A percentile compares a stretch with the other conserved stretches of the same genome.
These are phyloP conservation scores for Drosophila dunni DNA, from an alignment of 1,140 invertebrate genomes.

Conservation along the genomic window DNA sequence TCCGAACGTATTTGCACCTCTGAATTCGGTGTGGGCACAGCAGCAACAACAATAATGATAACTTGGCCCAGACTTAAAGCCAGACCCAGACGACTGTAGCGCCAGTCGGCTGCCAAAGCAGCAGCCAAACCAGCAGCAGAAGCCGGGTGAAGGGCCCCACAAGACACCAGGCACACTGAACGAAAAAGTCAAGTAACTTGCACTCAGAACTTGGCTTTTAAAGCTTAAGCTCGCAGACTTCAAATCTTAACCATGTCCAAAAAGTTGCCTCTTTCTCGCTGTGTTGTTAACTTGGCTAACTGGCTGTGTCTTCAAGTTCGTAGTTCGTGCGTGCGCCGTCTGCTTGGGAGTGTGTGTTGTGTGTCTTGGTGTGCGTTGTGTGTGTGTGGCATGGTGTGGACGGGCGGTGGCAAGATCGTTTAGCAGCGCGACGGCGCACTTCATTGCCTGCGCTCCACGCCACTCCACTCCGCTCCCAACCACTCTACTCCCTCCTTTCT, in stretches of 20 bases:
- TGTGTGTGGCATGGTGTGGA: conserved; percentile 81
- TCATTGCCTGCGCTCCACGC: conserved; percentile 57
- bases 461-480: no score
- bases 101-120: conserved; percentile 68
- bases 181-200: no score
- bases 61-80: conserved; percentile 29
- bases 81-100: conserved; percentile 54
- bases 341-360: neutral
- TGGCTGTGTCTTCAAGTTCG: conserved; percentile 58
- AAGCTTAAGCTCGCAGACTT: no score
- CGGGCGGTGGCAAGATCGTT: conserved; percentile 82
- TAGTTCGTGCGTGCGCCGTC: conserved; percentile 65
- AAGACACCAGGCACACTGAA: neutral
- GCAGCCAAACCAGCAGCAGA: conserved; percentile 15
- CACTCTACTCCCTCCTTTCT: no score
- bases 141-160: conserved; percentile 60
- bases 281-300: conserved; percentile 41
- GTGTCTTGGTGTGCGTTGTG: conserved; percentile 1
- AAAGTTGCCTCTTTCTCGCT: neutral
- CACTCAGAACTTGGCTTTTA: no score
- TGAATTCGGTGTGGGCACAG: conserved; percentile 80
- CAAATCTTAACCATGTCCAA: no score
- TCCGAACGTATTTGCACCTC: conserved; percentile 81
- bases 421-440: conserved; percentile 78
- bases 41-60: conserved; percentile 29